These are phyloP conservation scores for Plagodis dolabraria DNA, from an alignment of 2,888 invertebrate species.

Conservation along the genomic window DNA sequence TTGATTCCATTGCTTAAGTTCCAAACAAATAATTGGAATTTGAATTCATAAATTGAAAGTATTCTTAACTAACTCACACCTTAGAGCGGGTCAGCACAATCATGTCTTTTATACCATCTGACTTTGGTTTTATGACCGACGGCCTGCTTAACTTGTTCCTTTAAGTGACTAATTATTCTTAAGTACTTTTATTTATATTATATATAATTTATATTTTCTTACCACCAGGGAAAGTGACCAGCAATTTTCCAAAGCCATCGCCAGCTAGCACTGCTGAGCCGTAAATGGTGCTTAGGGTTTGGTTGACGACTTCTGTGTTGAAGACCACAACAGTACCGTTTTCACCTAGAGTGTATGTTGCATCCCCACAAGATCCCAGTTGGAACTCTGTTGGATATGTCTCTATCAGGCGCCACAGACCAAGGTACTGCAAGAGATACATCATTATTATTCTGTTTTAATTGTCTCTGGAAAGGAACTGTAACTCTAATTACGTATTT, in stretches of 20 bases:
- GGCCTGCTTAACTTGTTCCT: too few species aligned
- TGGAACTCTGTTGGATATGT: slow-evolving; percentile 50
- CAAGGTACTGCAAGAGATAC: slow-evolving; percentile 45
- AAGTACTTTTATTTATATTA: neutral
- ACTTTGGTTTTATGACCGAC: too few species aligned
- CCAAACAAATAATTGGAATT: too few species aligned
- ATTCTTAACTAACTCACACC: too few species aligned
- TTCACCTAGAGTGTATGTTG: slow-evolving; percentile 70
- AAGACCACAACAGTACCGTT: slow-evolving; percentile 52
- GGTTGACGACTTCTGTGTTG: slow-evolving; percentile 67
- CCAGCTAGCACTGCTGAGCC: slow-evolving; percentile 76
- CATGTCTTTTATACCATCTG: too few species aligned
- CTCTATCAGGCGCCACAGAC: slow-evolving; percentile 52
- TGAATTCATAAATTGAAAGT: too few species aligned
- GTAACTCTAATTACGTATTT: too few species aligned
- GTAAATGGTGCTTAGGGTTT: slow-evolving; percentile 73
- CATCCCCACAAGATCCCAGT: slow-evolving; percentile 50
- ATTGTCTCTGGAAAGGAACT: too few species aligned
- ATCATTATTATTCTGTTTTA: too few species aligned
- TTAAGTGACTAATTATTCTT: too few species aligned
- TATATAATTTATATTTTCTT: slow-evolving; percentile 22
- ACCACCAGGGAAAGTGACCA: slow-evolving; percentile 66
- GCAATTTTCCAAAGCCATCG: slow-evolving; percentile 79
- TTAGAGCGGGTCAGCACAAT: too few species aligned
- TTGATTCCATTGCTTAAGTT: too few species aligned